Base-by-base conservation (phyloP, 2,797 vertebrate species). In the Atherinosoma microstoma region DNA sequence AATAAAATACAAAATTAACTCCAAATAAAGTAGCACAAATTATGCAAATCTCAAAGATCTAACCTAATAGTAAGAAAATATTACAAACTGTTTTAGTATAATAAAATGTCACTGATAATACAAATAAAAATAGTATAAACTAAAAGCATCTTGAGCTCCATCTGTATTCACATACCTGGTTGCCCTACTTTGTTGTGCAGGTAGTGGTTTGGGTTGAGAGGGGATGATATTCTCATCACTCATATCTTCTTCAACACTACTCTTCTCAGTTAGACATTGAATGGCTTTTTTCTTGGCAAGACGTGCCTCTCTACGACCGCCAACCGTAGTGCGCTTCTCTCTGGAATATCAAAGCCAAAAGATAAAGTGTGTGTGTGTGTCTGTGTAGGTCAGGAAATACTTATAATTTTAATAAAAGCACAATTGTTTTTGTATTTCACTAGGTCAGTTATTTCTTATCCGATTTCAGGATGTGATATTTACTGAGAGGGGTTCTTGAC, bases 271-370 rank as follows among this genome's bases (percentile, higher is more conserved):
- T 74, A 91, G 75, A 70, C 51, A 54, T 1, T 3, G 32, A 60
- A 77, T 24, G 29, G 84, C 89, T 67, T 75, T 89, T n/a, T 30
- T 80, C 80, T 91, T 94, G 7, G 90, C 87, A n/a, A 53, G 56
- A 7, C 87, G 86, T 1, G 0, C 15, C 1, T 27, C 15, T 80
- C 59, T 61, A 0, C 0, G 8, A 42, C 18, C 2, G 1, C n/a
- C 57, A 58, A 51, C 58, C n/a, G 20, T 58, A 0, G 4, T 47
- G 51, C 0, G 73, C n/a, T 11, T 88, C 62, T 15, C 56, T 35
- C 88, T 87, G 3, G 6, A 60, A 57, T n/a, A 53, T 0, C 0
- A 76, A 29, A 72, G 68, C 34, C 0, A 45, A 10, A 76, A n/a
- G 5, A 27, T 27, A 30, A 18, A 27, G 10, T 6, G 5, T 27